These are phyloP conservation scores for Idaea straminata DNA, from an alignment of 2,888 invertebrate species.

Conservation along the genomic window DNA sequence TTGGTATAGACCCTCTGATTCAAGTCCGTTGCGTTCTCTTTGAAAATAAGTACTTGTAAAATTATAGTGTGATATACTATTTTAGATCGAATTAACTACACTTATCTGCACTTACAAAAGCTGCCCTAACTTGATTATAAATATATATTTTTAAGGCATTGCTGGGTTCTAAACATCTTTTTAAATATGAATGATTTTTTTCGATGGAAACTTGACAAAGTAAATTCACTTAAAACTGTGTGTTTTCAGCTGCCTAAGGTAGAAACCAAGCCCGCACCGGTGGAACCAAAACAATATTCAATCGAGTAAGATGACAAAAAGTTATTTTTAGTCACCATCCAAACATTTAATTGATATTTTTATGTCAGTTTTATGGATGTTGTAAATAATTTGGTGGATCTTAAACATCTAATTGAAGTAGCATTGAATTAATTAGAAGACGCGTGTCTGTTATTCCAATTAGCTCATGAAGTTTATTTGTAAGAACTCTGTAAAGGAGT, in stretches of 20 bases:
- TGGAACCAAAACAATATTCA: slow-evolving; percentile 46
- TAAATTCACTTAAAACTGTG: not conserved
- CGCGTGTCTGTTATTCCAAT: too few relatives aligned
- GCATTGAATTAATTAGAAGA: not conserved
- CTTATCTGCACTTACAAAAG: too few relatives aligned
- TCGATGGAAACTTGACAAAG: not conserved
- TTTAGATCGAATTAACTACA: too few relatives aligned
- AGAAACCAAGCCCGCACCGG: slow-evolving; percentile 18
- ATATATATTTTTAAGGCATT: not conserved
- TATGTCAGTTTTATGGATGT: not conserved
- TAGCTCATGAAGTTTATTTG: too few relatives aligned
- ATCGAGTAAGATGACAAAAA: slow-evolving; percentile 47
- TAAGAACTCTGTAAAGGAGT: too few relatives aligned
- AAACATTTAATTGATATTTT: slow-evolving; percentile 10
- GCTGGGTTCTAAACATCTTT: too few relatives aligned
- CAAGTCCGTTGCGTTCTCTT: too few relatives aligned
- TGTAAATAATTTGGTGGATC: not conserved
- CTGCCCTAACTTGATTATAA: not conserved
- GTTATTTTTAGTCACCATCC: not conserved
- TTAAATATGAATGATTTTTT: not conserved
- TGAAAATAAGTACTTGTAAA: too few relatives aligned
- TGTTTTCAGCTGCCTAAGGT: slow-evolving; percentile 14
- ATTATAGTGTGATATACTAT: too few relatives aligned
- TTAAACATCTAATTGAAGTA: not conserved
- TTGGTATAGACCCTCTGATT: too few relatives aligned